Evolutionary conservation across 2,888 invertebrate species (phyloP), one percentile per base, ranked within the genome.

Genomic region (Poecilobothrus nobilitatus): DNA sequence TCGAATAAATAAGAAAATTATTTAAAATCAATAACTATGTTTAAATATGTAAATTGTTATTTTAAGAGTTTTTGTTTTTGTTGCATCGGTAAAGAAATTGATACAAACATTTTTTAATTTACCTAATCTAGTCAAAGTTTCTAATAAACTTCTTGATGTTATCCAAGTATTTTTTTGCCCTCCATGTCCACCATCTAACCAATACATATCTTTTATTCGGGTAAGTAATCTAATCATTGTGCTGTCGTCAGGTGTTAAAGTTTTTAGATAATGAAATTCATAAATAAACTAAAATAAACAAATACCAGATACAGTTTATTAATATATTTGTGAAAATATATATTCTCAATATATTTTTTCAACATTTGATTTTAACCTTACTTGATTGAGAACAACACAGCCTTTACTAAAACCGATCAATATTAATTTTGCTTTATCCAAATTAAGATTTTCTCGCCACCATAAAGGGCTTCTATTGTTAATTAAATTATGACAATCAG

Each of bases 161-260:
- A 95, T 89, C 93, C 95, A 96, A 27, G 94, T 93, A 80, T 93
- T 90, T 78, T 89, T 89, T 69, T 89, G 88, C 20, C 95, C 95
- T n/a, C 90, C 88, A 82, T 95, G 95, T 0, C 95, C 95, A 2
- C 94, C 94, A 82, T 95, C 95, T 76, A 95, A 81, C 94, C 94
- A 96, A 82, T 89, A 92, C 88, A 95, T 91, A 72, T 87, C 86
- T 73, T 85, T 84, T 67, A 95, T 88, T 69, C 86, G 85, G 20
- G 84, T 84, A n/a, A 91, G 85, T 73, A 91, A 84, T 71, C 84
- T 84, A 78, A 85, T 85, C 82, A 87, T 85, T 66, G 86, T 85
- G 71, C 83, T 82, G 74, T 89, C 88, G 62, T 86, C 85, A 1
- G 88, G 86, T 67, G 88, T 87, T 63, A 88, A 79, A 0, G 87